These are phyloP conservation scores for Lamellibrachia luymesi DNA, from an alignment of 1,140 invertebrate species.

Conservation along the genomic window DNA sequence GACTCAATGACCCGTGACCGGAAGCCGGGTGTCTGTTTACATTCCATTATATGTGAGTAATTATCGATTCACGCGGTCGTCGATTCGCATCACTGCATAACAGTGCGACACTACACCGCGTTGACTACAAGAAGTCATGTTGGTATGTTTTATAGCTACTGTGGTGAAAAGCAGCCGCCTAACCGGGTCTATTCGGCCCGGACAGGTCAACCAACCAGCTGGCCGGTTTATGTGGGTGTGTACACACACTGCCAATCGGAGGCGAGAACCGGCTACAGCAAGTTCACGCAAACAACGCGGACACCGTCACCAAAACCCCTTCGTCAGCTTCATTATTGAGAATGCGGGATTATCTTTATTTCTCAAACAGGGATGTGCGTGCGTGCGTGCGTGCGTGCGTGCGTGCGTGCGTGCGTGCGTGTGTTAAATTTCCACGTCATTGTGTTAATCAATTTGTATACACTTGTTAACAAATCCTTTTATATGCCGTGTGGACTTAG, in stretches of 20 bases:
- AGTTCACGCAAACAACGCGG: background rate
- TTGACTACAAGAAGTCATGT: background rate
- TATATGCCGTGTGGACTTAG: background rate
- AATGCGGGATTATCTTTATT: background rate
- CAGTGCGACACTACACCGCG: background rate
- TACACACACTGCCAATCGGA: background rate
- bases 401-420: background rate
- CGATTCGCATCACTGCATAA: background rate
- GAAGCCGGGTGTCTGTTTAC: background rate
- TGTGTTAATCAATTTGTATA: background rate
- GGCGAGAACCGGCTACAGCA: background rate
- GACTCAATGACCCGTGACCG: background rate
- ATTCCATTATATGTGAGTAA: background rate
- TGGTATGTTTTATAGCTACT: background rate
- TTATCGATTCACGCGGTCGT: background rate
- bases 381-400: background rate
- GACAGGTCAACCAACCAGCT: background rate
- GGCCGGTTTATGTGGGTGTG: background rate
- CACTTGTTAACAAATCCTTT: background rate
- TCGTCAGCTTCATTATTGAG: background rate
- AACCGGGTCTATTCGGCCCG: background rate
- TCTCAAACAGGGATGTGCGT: background rate
- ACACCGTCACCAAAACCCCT: background rate
- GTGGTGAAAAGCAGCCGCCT: background rate
- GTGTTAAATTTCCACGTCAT: background rate